These are phyloP conservation scores for Cosmia trapezina DNA, from an alignment of 2,888 invertebrate genomes.

Conservation along the genomic window DNA sequence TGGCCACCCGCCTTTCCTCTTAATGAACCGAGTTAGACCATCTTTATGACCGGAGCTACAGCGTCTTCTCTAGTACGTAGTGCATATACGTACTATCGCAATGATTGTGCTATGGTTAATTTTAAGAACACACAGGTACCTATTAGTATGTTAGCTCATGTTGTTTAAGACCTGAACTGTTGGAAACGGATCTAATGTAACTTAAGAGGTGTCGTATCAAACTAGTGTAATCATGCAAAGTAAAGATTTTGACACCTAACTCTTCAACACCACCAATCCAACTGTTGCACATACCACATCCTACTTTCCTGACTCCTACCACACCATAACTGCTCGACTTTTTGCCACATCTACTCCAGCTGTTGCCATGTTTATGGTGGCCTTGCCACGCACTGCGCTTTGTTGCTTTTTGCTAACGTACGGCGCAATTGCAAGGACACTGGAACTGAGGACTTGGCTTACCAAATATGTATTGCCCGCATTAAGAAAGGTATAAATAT, in stretches of 20 bases:
- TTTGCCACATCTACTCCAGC: conserved; percentile 83
- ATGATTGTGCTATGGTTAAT: too few relatives aligned
- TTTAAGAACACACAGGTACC: too few relatives aligned
- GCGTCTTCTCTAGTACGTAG: too few relatives aligned
- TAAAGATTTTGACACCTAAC: not conserved
- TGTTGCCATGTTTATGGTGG: conserved; percentile 83
- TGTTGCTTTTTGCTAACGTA: conserved; percentile 68
- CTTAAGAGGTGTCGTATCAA: too few relatives aligned
- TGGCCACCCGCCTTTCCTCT: too few relatives aligned
- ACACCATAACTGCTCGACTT: conserved; percentile 75
- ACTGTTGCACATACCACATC: conserved; percentile 61
- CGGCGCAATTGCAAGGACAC: conserved; percentile 48
- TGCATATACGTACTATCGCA: too few relatives aligned
- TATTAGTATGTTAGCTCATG: too few relatives aligned
- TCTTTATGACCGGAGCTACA: too few relatives aligned
- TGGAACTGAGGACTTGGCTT: conserved; percentile 41
- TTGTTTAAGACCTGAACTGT: too few relatives aligned
- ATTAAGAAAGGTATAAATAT: conserved; percentile 44
- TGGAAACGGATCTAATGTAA: too few relatives aligned
- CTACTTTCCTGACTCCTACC: conserved; percentile 14
- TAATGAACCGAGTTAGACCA: too few relatives aligned
- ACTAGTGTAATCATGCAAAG: too few relatives aligned
- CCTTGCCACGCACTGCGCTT: conserved; percentile 67
- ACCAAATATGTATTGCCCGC: conserved; percentile 49
- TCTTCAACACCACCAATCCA: not conserved